phyloP scores from a whole-genome alignment of 2,888 invertebrate genomes.

The Argyresthia albistria region DNA sequence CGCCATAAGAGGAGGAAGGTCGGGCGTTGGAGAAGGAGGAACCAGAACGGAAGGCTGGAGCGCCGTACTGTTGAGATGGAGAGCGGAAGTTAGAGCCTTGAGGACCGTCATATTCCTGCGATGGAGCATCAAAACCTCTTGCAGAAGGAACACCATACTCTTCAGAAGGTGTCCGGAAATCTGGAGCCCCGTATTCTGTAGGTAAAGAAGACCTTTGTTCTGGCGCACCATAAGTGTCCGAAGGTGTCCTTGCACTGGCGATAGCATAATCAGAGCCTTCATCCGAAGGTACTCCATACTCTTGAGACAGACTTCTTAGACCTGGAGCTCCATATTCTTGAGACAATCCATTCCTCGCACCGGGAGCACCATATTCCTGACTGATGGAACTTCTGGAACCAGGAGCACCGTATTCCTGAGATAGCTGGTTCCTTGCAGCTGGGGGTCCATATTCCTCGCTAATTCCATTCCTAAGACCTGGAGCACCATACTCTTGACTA shows the following conservation, averaged over 20 bases:
- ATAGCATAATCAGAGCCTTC: slow-evolving; percentile 20
- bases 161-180: slow-evolving; percentile 27
- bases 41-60: background rate
- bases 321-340: slow-evolving; percentile 18
- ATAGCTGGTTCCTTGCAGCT: slow-evolving; percentile 12
- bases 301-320: slow-evolving; percentile 14
- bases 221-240: slow-evolving; percentile 21
- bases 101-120: slow-evolving; percentile 27
- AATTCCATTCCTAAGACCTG: slow-evolving; percentile 10
- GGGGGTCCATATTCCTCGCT: slow-evolving; percentile 29
- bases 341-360: slow-evolving; percentile 21
- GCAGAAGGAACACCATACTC: slow-evolving; percentile 30
- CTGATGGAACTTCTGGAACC: slow-evolving; percentile 15
- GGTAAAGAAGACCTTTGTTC: slow-evolving; percentile 22
- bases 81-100: slow-evolving; percentile 14
- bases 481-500: slow-evolving; percentile 20
- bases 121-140: slow-evolving; percentile 8
- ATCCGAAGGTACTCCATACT: slow-evolving; percentile 15
- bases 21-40: background rate
- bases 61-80: slow-evolving; percentile 19
- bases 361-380: slow-evolving; percentile 15
- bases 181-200: slow-evolving; percentile 25
- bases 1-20: slow-evolving; percentile 25
- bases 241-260: slow-evolving; percentile 12
- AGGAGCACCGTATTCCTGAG: slow-evolving; percentile 27